Conservation (phyloP, 2,113 vertebrate genomes). For the Patagioenas fasciata region DNA sequence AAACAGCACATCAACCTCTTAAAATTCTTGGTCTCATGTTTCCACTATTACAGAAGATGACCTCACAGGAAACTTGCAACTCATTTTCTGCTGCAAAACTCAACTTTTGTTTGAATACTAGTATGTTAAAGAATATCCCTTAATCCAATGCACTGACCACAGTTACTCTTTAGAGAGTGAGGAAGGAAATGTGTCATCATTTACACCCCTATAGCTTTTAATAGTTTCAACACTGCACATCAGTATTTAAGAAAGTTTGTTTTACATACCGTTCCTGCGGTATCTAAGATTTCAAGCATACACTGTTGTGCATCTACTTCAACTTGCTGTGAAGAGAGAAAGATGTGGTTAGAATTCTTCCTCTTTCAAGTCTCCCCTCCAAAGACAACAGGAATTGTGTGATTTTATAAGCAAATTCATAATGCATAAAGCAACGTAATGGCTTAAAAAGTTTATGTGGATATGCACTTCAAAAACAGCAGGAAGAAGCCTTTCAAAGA, state of each 20-base stretch:
- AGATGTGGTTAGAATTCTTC: slow-evolving; percentile 24
- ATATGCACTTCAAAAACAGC: slow-evolving; percentile 27
- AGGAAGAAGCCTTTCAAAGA: slow-evolving; percentile 20
- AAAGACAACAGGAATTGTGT: background rate
- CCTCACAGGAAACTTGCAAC: background rate
- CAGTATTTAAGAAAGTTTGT: background rate
- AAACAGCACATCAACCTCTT: background rate
- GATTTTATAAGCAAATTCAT: slow-evolving; percentile 38
- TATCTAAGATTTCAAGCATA: slow-evolving; percentile 90
- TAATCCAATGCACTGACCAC: background rate
- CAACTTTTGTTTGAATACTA: background rate
- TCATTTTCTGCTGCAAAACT: background rate
- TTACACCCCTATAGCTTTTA: background rate
- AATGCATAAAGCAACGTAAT: slow-evolving; percentile 39
- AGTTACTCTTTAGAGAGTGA: background rate
- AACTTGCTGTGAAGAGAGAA: slow-evolving; percentile 79
- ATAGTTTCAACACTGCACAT: background rate
- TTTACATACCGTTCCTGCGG: slow-evolving; percentile 85
- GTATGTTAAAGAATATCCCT: background rate
- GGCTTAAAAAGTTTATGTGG: background rate
- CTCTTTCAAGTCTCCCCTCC: background rate
- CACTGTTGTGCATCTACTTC: slow-evolving; percentile 88
- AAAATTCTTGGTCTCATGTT: background rate
- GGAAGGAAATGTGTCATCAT: background rate
- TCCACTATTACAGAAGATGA: background rate